phyloP scores from a whole-genome alignment of 1,140 invertebrate species.

The Batillaria attramentaria region DNA sequence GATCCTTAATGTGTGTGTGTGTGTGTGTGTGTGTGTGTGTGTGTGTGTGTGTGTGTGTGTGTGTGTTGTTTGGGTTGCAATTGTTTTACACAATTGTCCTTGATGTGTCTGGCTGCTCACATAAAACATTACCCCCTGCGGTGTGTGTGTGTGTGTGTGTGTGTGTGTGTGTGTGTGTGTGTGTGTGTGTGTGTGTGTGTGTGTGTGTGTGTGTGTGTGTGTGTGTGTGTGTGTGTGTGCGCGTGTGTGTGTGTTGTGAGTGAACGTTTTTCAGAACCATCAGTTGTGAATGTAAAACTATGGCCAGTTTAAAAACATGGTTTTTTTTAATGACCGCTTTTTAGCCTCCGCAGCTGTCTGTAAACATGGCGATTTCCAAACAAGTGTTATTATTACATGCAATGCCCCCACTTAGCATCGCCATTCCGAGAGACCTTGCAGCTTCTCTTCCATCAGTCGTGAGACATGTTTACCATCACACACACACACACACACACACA shows the following conservation, averaged over 20 bases:
- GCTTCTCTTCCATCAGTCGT: constrained; percentile 2
- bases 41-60: constrained; percentile 18
- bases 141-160: background rate
- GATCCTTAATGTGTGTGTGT: background rate
- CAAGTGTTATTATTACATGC: background rate
- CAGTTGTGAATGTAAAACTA: background rate
- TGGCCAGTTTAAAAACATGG: background rate
- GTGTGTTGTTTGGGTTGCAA: constrained; percentile 8
- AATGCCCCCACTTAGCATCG: background rate
- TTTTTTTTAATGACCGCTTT: background rate
- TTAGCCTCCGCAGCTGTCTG: background rate
- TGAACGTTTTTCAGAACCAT: background rate
- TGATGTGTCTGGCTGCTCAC: too few relatives aligned
- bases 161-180: background rate
- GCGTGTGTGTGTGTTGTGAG: background rate
- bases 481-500: background rate
- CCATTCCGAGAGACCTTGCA: background rate
- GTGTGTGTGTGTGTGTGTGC: constrained; percentile 13
- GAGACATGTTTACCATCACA: too few relatives aligned
- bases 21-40: constrained; percentile 10
- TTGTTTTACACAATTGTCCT: too few relatives aligned
- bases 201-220: background rate
- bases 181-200: background rate
- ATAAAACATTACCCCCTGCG: too few relatives aligned
- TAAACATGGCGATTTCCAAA: background rate